A percentile compares a stretch with the other conserved stretches of the same genome.
Evolutionary conservation across 2,113 vertebrate species (phyloP).

Genomic region (Zeus faber): DNA sequence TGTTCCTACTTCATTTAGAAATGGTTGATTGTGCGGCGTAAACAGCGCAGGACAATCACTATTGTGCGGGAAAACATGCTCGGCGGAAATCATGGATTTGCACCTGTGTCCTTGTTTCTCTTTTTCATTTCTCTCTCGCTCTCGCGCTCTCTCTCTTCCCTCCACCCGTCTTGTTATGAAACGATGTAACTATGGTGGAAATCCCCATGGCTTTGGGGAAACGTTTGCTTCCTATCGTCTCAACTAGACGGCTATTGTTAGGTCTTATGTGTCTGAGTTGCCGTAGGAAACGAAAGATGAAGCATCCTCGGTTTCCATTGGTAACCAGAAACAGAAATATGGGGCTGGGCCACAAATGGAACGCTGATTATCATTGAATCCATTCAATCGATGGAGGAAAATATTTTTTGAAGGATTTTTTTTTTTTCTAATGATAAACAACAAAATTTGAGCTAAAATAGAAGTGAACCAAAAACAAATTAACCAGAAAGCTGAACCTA

Average conservation of each 20-base stretch:
- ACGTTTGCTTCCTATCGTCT: slow-evolving; percentile 64
- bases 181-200: slow-evolving; percentile 56
- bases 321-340: slow-evolving; percentile 47
- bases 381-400: too few species aligned
- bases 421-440: too few species aligned
- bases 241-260: slow-evolving; percentile 63
- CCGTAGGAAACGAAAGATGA: slow-evolving; percentile 59
- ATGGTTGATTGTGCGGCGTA: slow-evolving; percentile 46
- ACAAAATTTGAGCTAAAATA: too few species aligned
- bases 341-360: too few species aligned
- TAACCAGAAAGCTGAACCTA: too few species aligned
- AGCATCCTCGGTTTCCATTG: slow-evolving; percentile 63
- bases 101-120: slow-evolving; percentile 59
- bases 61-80: slow-evolving; percentile 62
- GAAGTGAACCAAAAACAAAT: too few species aligned
- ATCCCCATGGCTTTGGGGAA: slow-evolving; percentile 53
- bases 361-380: too few species aligned
- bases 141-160: slow-evolving; percentile 12
- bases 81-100: slow-evolving; percentile 24
- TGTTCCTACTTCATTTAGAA: slow-evolving; percentile 51
- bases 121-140: slow-evolving; percentile 13
- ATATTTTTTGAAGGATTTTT: too few species aligned
- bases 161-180: slow-evolving; percentile 6
- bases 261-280: slow-evolving; percentile 48
- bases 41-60: slow-evolving; percentile 72